Base-by-base conservation (phyloP, 2,113 vertebrate genomes). In the Salminus brasiliensis region DNA sequence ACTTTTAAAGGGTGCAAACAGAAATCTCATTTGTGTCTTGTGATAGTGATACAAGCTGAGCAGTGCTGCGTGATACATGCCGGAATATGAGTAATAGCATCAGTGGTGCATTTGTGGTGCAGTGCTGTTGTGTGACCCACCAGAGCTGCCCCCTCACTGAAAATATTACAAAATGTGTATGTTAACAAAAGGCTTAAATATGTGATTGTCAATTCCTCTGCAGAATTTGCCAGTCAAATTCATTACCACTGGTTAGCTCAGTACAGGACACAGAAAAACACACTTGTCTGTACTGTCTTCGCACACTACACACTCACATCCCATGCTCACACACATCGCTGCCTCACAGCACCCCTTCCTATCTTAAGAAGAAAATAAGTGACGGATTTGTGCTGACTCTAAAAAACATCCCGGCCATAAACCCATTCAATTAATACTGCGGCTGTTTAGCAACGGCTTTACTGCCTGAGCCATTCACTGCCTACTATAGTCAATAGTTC, bases 341-440 rank as follows among this genome's bases (percentile, higher is more conserved):
- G 9, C 62, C 72, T 57, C 52, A 60, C 53, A 49, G 72, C 74
- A 73, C 71, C 57, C 53, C 52, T 23, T 68, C 77, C 59, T 76
- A 67, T 79, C 49, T 53, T 53, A 53, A 43, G 47, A 66, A 63
- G 86, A 76, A 43, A 69, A 49, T 43, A 74, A 80, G 21, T 55
- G 13, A 68, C 73, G 52, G 62, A 74, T 86, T 88, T 85, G 66
- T 84, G 85, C 87, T 90, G 86, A 87, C 71, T 83, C 71, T 23
- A 60, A 63, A 73, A 75, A 70, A 81, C 81, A 81, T 53, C 65
- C 65, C 71, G 30, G 78, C 47, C 74, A 83, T 71, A 82, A 88
- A 90, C 84, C 84, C 72, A 83, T 88, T 86, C 79, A 88, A 85
- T 85, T 88, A 86, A 80, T 82, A 75, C 68, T 12, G 59, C 32